Conservation (phyloP, 2,113 vertebrate genomes). For the Semnornis frantzii region DNA sequence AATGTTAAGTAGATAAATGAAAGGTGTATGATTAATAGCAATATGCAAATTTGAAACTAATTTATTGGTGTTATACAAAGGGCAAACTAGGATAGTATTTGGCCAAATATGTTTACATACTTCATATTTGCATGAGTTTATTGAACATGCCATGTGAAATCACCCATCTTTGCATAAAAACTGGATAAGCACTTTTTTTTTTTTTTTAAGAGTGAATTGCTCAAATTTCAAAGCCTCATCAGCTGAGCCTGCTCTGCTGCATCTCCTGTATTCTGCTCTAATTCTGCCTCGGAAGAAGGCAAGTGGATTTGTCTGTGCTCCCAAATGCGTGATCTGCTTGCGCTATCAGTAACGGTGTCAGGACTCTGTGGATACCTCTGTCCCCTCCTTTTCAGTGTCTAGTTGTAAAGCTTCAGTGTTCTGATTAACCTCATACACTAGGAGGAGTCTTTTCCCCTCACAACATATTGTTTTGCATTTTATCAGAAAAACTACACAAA, state of each 20-base stretch:
- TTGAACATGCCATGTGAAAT: conserved; percentile 56
- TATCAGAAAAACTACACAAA: background rate
- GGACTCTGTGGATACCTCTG: background rate
- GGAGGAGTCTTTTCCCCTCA: background rate
- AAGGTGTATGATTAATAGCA: conserved; percentile 63
- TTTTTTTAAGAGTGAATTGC: background rate
- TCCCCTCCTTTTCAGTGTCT: background rate
- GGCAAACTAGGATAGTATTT: conserved; percentile 48
- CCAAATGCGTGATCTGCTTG: background rate
- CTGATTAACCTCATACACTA: background rate
- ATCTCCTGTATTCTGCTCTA: background rate
- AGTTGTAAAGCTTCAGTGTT: background rate
- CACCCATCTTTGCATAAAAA: conserved; percentile 56
- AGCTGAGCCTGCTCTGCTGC: background rate
- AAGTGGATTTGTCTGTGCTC: background rate
- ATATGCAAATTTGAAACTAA: conserved; percentile 62
- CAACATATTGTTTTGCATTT: background rate
- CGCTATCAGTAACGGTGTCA: background rate
- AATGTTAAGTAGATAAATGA: conserved; percentile 63
- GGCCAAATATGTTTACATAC: conserved; percentile 64
- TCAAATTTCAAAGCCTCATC: background rate
- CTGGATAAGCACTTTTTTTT: background rate
- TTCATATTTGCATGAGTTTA: conserved; percentile 43
- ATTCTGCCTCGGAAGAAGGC: background rate
- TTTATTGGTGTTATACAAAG: conserved; percentile 63